Percentiles rank a stretch among this genome's conserved stretches.
Evolutionary conservation across 2,888 invertebrate genomes (phyloP).

Genomic region (Tenodera sinensis): DNA sequence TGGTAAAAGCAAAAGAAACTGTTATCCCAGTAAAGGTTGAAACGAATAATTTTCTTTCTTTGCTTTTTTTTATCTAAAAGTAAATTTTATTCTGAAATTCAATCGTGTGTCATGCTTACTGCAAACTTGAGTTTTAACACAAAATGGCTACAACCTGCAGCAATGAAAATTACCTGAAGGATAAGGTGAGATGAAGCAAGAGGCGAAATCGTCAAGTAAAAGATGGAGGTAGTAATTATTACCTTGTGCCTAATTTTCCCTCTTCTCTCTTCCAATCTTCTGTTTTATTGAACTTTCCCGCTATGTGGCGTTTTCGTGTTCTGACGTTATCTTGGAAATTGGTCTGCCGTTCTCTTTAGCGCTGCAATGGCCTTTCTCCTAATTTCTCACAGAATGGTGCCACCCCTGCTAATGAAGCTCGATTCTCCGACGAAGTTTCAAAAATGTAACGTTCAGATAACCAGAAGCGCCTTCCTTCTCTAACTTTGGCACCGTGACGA

Average conservation of each 20-base stretch:
- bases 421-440: not conserved
- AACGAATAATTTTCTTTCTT: too few species aligned
- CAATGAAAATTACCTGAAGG: not conserved
- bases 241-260: constrained; percentile 3
- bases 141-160: not conserved
- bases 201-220: not conserved
- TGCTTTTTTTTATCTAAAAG: not conserved
- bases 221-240: constrained; percentile 1
- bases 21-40: too few species aligned
- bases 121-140: not conserved
- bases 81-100: not conserved
- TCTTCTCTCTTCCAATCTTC: not conserved
- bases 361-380: not conserved
- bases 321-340: not conserved
- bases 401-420: constrained; percentile 1
- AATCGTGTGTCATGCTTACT: not conserved
- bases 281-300: constrained; percentile 11
- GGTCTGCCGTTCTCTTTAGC: not conserved
- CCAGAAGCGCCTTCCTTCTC: not conserved
- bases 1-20: too few species aligned
- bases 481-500: not conserved
- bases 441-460: not conserved
- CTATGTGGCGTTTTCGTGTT: constrained; percentile 8
- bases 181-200: not conserved
- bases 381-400: not conserved